A percentile compares a stretch with the other conserved stretches of the same genome.
phyloP scores from a whole-genome alignment of 2,888 invertebrate species.

The Lingula anatina region DNA sequence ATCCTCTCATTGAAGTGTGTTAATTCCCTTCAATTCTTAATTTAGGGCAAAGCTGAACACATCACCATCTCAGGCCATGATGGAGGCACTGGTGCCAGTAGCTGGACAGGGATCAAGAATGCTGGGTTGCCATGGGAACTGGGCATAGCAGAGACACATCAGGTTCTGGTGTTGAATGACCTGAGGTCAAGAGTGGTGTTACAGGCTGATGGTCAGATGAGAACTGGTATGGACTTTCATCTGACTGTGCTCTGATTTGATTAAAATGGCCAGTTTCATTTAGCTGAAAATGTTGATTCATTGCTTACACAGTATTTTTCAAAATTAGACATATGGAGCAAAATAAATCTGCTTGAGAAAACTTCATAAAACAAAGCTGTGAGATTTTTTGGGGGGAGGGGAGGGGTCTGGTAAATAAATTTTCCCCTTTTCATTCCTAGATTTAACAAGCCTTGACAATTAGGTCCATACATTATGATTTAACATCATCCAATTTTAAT shows the following conservation, averaged over 20 bases:
- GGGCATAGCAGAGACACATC: slow-evolving; percentile 97
- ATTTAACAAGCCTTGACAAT: no score
- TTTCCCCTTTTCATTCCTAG: background rate
- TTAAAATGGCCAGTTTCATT: no score
- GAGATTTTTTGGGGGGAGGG: background rate
- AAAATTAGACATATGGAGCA: no score
- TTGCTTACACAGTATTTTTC: no score
- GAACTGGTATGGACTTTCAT: slow-evolving; percentile 62
- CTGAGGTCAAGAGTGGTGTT: slow-evolving; percentile 86
- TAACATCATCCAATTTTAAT: no score
- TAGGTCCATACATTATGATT: no score
- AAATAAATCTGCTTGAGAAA: no score
- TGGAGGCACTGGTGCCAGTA: slow-evolving; percentile 97
- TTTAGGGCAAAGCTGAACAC: slow-evolving; percentile 92
- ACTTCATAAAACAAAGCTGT: background rate
- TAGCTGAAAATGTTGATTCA: no score
- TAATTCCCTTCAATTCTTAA: no score
- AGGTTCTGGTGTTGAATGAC: slow-evolving; percentile 88
- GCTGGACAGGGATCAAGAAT: slow-evolving; percentile 97
- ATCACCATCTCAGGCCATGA: slow-evolving; percentile 98
- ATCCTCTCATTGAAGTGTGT: no score
- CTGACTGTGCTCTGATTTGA: slow-evolving; percentile 1
- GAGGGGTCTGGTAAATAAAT: background rate
- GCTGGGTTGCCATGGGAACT: slow-evolving; percentile 99
- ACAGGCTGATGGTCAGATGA: slow-evolving; percentile 78